A percentile compares a stretch with the other conserved stretches of the same genome.
Conservation (phyloP, 2,797 vertebrate genomes). For the Arrhamphus sclerolepis region DNA sequence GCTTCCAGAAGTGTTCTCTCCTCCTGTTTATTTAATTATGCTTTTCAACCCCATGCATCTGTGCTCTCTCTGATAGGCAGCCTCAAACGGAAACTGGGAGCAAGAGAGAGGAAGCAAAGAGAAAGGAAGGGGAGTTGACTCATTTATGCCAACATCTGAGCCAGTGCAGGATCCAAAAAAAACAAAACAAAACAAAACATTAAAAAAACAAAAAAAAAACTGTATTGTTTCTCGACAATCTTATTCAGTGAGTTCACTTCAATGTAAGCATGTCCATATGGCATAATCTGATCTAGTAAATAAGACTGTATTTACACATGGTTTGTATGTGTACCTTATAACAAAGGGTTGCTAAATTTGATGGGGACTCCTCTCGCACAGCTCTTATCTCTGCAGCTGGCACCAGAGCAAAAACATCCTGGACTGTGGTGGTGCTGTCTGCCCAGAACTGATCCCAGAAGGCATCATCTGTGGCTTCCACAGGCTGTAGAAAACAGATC, state of each 20-base stretch:
- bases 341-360: conserved; percentile 96
- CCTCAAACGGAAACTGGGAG: conserved; percentile 72
- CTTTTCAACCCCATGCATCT: conserved; percentile 28
- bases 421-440: conserved; percentile 93
- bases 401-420: conserved; percentile 97
- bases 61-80: conserved; percentile 68
- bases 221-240: conserved; percentile 19
- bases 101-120: conserved; percentile 65
- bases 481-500: conserved; percentile 81
- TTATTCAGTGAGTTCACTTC: neutral
- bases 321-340: conserved; percentile 87
- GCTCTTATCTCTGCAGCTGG: conserved; percentile 98
- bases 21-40: conserved; percentile 55
- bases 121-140: conserved; percentile 74
- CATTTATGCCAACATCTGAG: conserved; percentile 62
- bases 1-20: conserved; percentile 31
- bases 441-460: conserved; percentile 99
- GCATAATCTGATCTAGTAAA: neutral
- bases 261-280: neutral
- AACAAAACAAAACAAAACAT: too few relatives aligned
- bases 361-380: conserved; percentile 96
- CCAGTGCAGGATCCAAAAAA: conserved; percentile 18
- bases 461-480: conserved; percentile 95
- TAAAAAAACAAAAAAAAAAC: conserved; percentile 14
- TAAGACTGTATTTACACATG: neutral